Evolutionary conservation across 64 coral and sea anemone species (phyloP).

Genomic region (Montipora sp.): DNA sequence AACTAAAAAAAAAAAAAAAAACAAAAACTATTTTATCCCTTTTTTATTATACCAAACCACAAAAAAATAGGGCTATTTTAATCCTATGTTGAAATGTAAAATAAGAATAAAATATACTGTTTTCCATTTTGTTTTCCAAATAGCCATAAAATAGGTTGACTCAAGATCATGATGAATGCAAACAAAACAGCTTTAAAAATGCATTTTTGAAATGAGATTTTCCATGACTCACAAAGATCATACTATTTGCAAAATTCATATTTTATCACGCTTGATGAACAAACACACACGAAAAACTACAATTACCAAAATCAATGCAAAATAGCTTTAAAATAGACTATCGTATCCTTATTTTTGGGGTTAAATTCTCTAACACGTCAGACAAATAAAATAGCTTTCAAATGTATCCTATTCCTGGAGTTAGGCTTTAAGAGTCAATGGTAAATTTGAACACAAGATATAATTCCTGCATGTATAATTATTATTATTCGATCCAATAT

Average conservation of each 20-base stretch:
- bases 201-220: no score
- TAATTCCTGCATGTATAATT: background rate
- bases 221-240: background rate
- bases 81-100: background rate
- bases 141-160: background rate
- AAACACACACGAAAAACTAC: background rate
- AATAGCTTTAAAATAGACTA: background rate
- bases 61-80: background rate
- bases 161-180: no score
- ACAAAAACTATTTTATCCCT: background rate
- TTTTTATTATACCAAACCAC: background rate
- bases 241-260: no score
- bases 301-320: background rate
- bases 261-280: conserved; percentile 4
- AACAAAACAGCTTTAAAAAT: no score
- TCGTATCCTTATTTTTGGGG: background rate
- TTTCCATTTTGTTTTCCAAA: conserved; percentile 2
- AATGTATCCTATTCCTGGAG: background rate
- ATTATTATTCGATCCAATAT: background rate
- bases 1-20: no score
- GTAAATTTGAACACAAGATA: background rate
- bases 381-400: conserved; percentile 5
- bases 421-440: background rate
- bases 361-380: background rate
- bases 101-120: background rate